phyloP scores from a whole-genome alignment of 2,888 invertebrate species.

The Drosophila trichaetosa region DNA sequence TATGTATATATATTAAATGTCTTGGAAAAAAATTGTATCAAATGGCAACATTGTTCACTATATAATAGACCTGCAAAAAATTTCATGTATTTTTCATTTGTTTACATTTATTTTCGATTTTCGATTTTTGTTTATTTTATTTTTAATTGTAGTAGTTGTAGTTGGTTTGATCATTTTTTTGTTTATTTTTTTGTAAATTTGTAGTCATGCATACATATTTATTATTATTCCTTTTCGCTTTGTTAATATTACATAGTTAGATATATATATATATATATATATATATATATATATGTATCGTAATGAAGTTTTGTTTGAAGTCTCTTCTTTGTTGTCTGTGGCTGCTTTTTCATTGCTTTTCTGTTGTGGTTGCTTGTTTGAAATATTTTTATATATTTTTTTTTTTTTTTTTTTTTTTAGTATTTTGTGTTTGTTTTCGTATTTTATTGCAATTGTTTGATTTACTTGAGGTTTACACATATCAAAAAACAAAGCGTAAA shows the following conservation, averaged over 20 bases:
- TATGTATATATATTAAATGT: slow-evolving; percentile 73
- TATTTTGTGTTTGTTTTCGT: slow-evolving; percentile 18
- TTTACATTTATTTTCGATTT: slow-evolving; percentile 20
- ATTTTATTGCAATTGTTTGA: slow-evolving; percentile 42
- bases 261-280: slow-evolving; percentile 39
- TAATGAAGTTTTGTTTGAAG: slow-evolving; percentile 56
- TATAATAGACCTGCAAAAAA: slow-evolving; percentile 81
- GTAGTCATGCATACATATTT: slow-evolving; percentile 55
- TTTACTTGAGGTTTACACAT: slow-evolving; percentile 46
- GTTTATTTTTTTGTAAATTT: slow-evolving; percentile 55
- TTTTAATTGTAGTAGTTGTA: slow-evolving; percentile 55
- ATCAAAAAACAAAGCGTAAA: slow-evolving; percentile 4
- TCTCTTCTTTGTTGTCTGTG: slow-evolving; percentile 65
- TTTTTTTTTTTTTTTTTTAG: slow-evolving; percentile 21
- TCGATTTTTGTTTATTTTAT: slow-evolving; percentile 12
- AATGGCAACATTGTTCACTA: slow-evolving; percentile 79
- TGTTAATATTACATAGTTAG: slow-evolving; percentile 39
- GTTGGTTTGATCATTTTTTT: slow-evolving; percentile 21
- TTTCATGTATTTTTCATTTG: slow-evolving; percentile 56
- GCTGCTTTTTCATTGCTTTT: slow-evolving; percentile 39
- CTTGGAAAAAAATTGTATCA: slow-evolving; percentile 76
- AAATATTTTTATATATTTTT: slow-evolving; percentile 29
- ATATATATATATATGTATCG: slow-evolving; percentile 44
- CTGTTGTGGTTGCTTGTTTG: slow-evolving; percentile 8
- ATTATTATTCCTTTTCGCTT: slow-evolving; percentile 21